These are phyloP conservation scores for Chloroceryle aenea DNA, from an alignment of 2,113 vertebrate genomes.

Conservation along the genomic window DNA sequence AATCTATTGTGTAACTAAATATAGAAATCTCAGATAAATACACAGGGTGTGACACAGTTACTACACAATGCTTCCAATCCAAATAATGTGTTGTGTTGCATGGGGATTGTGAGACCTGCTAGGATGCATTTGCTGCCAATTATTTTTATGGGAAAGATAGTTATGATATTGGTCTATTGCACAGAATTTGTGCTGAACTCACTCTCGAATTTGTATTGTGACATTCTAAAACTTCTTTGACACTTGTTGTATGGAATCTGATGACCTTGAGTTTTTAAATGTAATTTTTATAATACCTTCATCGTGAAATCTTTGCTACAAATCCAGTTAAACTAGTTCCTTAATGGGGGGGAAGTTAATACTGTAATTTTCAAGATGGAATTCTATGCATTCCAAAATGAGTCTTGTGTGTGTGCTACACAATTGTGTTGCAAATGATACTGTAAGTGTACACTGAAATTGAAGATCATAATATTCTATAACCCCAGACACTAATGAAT, in stretches of 20 bases:
- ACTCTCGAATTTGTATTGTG: neutral
- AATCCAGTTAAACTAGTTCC: neutral
- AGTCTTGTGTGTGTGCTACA: neutral
- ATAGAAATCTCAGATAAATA: slow-evolving; percentile 2
- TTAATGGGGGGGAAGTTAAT: neutral
- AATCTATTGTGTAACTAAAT: neutral
- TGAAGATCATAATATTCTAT: slow-evolving; percentile 16
- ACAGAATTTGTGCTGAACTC: neutral
- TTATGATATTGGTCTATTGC: neutral
- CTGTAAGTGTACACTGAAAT: neutral
- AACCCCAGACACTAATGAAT: slow-evolving; percentile 12
- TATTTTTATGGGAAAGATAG: neutral
- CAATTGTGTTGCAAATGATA: slow-evolving; percentile 11
- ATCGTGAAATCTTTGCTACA: neutral
- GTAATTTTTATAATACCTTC: neutral
- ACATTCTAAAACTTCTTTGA: slow-evolving; percentile 15
- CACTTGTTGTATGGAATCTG: neutral
- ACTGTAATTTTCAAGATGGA: neutral
- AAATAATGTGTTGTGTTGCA: neutral
- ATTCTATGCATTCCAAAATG: neutral
- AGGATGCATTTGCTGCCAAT: neutral
- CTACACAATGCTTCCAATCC: neutral
- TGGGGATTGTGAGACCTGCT: neutral
- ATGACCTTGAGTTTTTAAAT: neutral
- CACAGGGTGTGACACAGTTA: neutral